phyloP scores from a whole-genome alignment of 2,888 invertebrate species.

The Apocheima hispidaria region DNA sequence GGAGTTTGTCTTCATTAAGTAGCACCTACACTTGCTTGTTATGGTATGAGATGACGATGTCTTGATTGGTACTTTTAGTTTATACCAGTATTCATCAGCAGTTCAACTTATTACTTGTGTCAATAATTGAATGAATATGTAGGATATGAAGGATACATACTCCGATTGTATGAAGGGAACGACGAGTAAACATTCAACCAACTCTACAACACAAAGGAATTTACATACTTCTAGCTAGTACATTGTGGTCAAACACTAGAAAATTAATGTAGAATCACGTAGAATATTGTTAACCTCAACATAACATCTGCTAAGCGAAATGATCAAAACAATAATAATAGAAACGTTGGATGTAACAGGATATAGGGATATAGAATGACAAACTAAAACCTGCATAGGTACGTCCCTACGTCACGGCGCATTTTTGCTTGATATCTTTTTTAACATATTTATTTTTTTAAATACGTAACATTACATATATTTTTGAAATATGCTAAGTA shows the following conservation, averaged over 20 bases:
- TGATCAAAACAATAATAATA: slow-evolving; percentile 19
- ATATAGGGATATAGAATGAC: too few species aligned
- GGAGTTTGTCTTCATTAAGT: slow-evolving; percentile 14
- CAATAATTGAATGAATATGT: not conserved
- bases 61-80: not conserved
- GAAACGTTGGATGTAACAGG: not conserved
- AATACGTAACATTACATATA: too few species aligned
- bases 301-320: slow-evolving; percentile 28
- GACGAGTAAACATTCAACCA: not conserved
- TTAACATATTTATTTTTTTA: too few species aligned
- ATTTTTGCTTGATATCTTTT: too few species aligned
- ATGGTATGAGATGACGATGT: slow-evolving; percentile 10
- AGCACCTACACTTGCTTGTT: slow-evolving; percentile 17
- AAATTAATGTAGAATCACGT: not conserved
- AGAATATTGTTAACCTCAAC: not conserved
- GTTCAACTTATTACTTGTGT: not conserved
- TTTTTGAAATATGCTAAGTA: too few species aligned
- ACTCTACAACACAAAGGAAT: not conserved
- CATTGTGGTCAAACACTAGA: too few species aligned
- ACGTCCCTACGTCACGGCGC: too few species aligned
- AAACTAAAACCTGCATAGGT: too few species aligned
- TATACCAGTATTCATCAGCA: not conserved
- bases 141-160: not conserved
- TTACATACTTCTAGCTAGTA: not conserved
- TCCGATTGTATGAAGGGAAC: not conserved